These are phyloP conservation scores for Samia ricini DNA, from an alignment of 1,140 invertebrate species.

Conservation along the genomic window DNA sequence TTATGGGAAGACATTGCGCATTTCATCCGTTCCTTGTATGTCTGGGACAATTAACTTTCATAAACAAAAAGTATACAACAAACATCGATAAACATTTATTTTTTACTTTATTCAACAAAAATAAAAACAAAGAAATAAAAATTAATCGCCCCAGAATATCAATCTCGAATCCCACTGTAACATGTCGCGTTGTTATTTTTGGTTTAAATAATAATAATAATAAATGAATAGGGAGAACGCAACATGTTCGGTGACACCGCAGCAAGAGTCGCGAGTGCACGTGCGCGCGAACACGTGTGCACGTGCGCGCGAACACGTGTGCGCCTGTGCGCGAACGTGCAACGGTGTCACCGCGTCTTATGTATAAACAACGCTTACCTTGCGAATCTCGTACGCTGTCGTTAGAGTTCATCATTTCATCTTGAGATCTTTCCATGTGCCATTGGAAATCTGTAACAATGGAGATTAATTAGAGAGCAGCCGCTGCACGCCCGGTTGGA, in stretches of 20 bases:
- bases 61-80: background rate
- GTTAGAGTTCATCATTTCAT: slow-evolving; percentile 71
- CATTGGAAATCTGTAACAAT: slow-evolving; percentile 72
- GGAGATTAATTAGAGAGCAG: background rate
- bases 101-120: too few relatives aligned
- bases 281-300: too few relatives aligned
- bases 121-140: slow-evolving; percentile 19
- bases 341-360: slow-evolving; percentile 1
- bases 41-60: slow-evolving; percentile 58
- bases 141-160: slow-evolving; percentile 60
- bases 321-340: too few relatives aligned
- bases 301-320: too few relatives aligned
- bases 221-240: slow-evolving; percentile 31
- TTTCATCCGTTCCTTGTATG: slow-evolving; percentile 76
- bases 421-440: slow-evolving; percentile 77
- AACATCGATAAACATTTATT: too few relatives aligned
- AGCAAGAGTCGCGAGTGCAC: too few relatives aligned
- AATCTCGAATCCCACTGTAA: slow-evolving; percentile 54
- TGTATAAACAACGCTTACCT: slow-evolving; percentile 61
- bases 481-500: background rate
- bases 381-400: slow-evolving; percentile 74
- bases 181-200: slow-evolving; percentile 43
- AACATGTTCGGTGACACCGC: slow-evolving; percentile 34
- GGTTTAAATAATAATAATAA: background rate
- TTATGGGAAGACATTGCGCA: slow-evolving; percentile 78